Conservation (phyloP, 2,113 vertebrate species). For the Gymnobelideus leadbeateri region DNA sequence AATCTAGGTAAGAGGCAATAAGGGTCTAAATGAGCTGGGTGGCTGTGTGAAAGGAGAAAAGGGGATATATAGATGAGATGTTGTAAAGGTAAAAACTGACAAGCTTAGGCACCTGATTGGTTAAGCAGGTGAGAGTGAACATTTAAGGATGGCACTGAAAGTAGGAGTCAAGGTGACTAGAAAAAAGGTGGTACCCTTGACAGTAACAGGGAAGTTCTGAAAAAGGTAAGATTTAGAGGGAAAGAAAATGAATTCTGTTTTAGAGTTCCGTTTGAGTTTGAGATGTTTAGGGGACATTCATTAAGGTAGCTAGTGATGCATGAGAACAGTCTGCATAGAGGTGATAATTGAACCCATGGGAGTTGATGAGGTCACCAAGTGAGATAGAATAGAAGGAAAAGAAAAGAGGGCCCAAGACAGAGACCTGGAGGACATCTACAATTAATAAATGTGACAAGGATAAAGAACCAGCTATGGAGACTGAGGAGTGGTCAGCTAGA, state of each 20-base stretch:
- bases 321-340: not conserved
- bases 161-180: not conserved
- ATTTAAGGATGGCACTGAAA: not conserved
- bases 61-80: not conserved
- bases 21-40: not conserved
- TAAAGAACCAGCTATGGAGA: not conserved
- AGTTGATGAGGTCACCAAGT: not conserved
- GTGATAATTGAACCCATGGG: not conserved
- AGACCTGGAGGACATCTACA: not conserved
- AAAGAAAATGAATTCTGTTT: not conserved
- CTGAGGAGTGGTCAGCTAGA: too few species aligned
- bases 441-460: not conserved
- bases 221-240: not conserved
- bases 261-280: not conserved
- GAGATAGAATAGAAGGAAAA: not conserved
- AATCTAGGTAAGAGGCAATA: not conserved
- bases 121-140: not conserved
- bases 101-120: not conserved
- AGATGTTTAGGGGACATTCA: not conserved
- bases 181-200: not conserved
- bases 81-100: not conserved
- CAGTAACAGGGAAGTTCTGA: not conserved
- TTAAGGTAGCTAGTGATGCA: not conserved
- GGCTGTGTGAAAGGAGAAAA: not conserved
- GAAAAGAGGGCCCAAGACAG: not conserved